Evolutionary conservation across 2,888 invertebrate species (phyloP).

Genomic region (Pterobdella sp.): DNA sequence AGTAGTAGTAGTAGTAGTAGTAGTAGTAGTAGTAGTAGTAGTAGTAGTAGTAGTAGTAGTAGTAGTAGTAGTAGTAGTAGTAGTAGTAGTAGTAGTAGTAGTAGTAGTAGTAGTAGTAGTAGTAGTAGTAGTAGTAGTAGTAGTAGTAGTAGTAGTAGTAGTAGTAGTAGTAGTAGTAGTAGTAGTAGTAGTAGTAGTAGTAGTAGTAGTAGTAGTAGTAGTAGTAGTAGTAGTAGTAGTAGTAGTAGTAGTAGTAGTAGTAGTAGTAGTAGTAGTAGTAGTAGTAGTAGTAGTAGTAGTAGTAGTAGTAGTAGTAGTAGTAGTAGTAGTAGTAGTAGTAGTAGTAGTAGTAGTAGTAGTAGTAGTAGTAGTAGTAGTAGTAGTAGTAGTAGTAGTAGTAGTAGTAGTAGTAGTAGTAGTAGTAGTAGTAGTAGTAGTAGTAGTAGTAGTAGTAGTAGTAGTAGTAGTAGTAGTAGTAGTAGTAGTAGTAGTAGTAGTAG

Average conservation of each 20-base stretch:
- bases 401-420: constrained; percentile 28
- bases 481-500: constrained; percentile 18
- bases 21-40: constrained; percentile 12
- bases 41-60: constrained; percentile 19
- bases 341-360: constrained; percentile 29
- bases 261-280: constrained; percentile 24
- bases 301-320: constrained; percentile 24
- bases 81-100: constrained; percentile 12
- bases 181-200: constrained; percentile 26
- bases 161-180: constrained; percentile 26
- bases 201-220: constrained; percentile 25
- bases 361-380: constrained; percentile 26
- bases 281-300: constrained; percentile 24
- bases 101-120: constrained; percentile 2
- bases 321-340: constrained; percentile 23
- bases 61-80: constrained; percentile 16
- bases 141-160: constrained; percentile 20
- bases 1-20: constrained; percentile 21
- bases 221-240: constrained; percentile 26
- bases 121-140: constrained; percentile 1
- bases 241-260: constrained; percentile 26
- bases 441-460: constrained; percentile 31
- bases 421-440: constrained; percentile 32
- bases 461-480: constrained; percentile 29
- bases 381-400: constrained; percentile 21